A percentile compares a stretch with the other conserved stretches of the same genome.
These are phyloP conservation scores for Cacoxenus indagator DNA, from an alignment of 2,888 invertebrate species.

Conservation along the genomic window DNA sequence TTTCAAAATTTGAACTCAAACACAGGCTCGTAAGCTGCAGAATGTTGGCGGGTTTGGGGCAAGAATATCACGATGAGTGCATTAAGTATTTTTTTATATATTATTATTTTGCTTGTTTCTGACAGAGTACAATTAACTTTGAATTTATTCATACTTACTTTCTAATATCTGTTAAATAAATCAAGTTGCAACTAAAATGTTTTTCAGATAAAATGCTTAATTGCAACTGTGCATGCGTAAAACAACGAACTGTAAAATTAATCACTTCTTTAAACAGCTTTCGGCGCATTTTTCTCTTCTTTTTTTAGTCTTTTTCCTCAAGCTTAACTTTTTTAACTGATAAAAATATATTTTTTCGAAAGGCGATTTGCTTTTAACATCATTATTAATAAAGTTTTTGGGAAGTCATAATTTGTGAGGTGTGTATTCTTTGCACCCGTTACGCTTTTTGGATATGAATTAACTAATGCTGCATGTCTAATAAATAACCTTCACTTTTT, in stretches of 20 bases:
- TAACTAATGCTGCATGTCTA: slow-evolving; percentile 36
- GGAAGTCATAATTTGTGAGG: neutral
- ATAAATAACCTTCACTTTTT: slow-evolving; percentile 59
- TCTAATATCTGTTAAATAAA: neutral
- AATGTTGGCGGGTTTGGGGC: too few relatives aligned
- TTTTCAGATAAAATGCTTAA: neutral
- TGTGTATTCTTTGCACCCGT: neutral
- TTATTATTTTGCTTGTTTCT: too few relatives aligned
- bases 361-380: slow-evolving; percentile 3
- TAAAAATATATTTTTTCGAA: neutral
- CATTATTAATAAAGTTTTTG: neutral
- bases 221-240: neutral
- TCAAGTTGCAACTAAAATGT: neutral
- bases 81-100: too few relatives aligned
- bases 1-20: too few relatives aligned
- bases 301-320: neutral
- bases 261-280: neutral
- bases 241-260: neutral
- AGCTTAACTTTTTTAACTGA: neutral
- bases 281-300: neutral
- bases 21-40: too few relatives aligned
- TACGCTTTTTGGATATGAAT: slow-evolving; percentile 23
- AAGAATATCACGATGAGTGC: too few relatives aligned
- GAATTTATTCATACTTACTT: too few relatives aligned
- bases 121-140: too few relatives aligned